Evolutionary conservation across 37 sponge, comb jelly and placozoan genomes (phyloP), one percentile per base, ranked within the genome.

Genomic region (Amphimedon queenslandica): DNA sequence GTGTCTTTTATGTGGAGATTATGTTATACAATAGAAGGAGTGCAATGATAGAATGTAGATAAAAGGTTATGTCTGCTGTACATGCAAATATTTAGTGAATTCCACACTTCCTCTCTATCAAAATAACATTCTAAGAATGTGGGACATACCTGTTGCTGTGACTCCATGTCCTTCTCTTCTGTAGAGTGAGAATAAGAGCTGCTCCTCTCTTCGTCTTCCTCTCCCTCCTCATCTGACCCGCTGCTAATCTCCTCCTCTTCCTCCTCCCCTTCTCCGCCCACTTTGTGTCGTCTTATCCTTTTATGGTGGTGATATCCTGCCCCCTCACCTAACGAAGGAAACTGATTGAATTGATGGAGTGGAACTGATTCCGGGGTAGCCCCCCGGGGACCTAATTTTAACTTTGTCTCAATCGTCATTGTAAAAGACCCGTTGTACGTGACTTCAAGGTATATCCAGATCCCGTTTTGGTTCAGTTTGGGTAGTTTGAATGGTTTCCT

Each of bases 381-480:
- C 13, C 53, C 13, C 13, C n/a, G n/a, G 8, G 25, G 63, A 20
- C 63, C 71, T 13, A 87, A 67, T 58, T 80, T 87, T 33, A 93
- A 40, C 65, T 79, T 93, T 6, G 93, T 93, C 67, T 88, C 82
- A 21, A 93, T 81, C 4, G 93, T 88, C 85, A 93, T 93, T 29
- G 80, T 83, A 58, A 93, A 93, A 16, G 58, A n/a, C 1, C 93
- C 93, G 32, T 65, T 57, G 65, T 93, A 93, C 3, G 60, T 42
- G 37, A 93, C 76, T 32, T 85, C 90, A 66, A 93, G 63, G 63
- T 85, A 78, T 27, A 84, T 71, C 93, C 93, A 88, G 10, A 89
- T 65, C 16, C 93, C 93, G 2, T 65, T 16, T 30, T 75, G 37
- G 63, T 93, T 65, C 25, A 93, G 78, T 1, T 57, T 67, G 8